phyloP scores from a whole-genome alignment of 2,113 vertebrate species.

The Phyllopteryx taeniolatus region DNA sequence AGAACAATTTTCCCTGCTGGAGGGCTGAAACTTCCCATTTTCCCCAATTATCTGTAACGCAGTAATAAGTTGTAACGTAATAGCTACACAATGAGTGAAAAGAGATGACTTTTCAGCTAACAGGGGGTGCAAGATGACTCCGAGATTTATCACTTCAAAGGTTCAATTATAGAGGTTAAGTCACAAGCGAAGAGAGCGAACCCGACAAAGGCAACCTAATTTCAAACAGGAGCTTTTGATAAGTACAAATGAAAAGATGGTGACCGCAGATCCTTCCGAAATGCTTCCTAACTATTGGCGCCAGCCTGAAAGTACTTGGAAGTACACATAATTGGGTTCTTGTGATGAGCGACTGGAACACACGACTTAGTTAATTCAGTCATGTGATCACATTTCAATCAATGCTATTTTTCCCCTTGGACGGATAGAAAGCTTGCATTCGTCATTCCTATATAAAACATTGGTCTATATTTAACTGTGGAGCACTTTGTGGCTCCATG shows the following conservation, averaged over 20 bases:
- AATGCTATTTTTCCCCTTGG: neutral
- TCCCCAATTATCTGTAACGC: no score
- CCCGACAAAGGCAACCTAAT: no score
- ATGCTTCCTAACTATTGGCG: neutral
- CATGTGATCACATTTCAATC: neutral
- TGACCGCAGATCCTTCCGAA: neutral
- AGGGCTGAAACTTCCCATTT: neutral
- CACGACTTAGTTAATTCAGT: conserved; percentile 10
- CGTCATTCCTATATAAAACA: no score
- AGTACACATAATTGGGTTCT: neutral
- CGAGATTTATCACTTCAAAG: no score
- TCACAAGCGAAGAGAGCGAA: no score
- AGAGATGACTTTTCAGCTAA: no score
- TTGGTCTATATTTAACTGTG: no score
- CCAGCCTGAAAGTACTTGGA: neutral
- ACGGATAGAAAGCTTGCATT: neutral
- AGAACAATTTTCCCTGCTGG: neutral
- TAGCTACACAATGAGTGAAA: no score
- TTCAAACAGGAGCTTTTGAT: neutral
- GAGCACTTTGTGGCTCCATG: no score
- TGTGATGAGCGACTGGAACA: conserved; percentile 21
- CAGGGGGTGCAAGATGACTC: no score
- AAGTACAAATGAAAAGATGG: neutral
- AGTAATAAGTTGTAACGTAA: no score
- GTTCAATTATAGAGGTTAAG: no score